Conservation (phyloP, 2,113 vertebrate genomes). For the Arvicanthis niloticus region DNA sequence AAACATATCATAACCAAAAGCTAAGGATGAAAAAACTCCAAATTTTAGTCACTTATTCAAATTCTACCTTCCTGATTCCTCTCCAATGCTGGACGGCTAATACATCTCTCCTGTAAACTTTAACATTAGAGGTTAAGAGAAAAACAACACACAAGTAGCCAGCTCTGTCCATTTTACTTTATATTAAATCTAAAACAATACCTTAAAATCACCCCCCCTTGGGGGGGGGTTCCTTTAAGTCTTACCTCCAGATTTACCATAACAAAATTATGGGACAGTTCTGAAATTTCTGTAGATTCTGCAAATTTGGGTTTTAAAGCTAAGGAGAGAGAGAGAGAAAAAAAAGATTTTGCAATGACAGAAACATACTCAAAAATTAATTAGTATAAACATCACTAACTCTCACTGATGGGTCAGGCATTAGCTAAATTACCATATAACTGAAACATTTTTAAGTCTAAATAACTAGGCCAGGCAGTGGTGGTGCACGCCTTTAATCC, state of each 20-base stretch:
- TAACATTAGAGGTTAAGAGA: neutral
- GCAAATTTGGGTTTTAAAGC: slow-evolving; percentile 98
- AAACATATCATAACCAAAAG: slow-evolving; percentile 36
- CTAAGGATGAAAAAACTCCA: slow-evolving; percentile 35
- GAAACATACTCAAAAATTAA: slow-evolving; percentile 41
- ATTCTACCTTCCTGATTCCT: neutral
- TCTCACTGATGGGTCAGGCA: neutral
- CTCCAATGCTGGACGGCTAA: neutral
- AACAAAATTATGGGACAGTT: slow-evolving; percentile 98
- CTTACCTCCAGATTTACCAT: slow-evolving; percentile 99
- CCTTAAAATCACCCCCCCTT: slow-evolving; percentile 14
- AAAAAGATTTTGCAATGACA: slow-evolving; percentile 45
- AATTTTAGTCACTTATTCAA: slow-evolving; percentile 23
- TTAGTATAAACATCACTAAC: neutral
- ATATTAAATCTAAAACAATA: slow-evolving; percentile 48
- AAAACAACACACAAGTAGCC: neutral
- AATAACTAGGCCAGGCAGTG: neutral
- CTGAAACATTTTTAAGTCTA: neutral
- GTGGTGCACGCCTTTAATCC: no score
- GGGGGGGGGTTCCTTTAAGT: neutral
- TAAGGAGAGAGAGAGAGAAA: slow-evolving; percentile 68
- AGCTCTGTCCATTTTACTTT: slow-evolving; percentile 42
- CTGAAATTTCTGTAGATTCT: slow-evolving; percentile 97
- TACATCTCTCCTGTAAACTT: neutral
- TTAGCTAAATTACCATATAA: slow-evolving; percentile 9